Percentiles rank a stretch among this genome's conserved stretches.
phyloP scores from a whole-genome alignment of 1,140 invertebrate species.

The Scaptodrosophila lebanonensis region DNA sequence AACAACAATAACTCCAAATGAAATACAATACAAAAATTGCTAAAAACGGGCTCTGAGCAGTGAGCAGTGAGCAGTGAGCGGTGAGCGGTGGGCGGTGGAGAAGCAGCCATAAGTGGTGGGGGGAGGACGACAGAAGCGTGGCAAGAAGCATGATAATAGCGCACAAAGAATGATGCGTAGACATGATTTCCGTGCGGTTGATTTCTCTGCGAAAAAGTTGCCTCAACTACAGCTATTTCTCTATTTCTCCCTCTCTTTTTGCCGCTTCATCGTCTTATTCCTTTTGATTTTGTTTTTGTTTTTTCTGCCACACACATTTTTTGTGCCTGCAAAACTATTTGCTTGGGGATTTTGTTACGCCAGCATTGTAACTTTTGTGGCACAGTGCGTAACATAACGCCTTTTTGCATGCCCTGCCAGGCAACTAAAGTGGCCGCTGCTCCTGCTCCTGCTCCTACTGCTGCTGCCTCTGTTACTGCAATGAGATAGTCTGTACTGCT shows the following conservation, averaged over 20 bases:
- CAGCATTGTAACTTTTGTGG: constrained; percentile 57
- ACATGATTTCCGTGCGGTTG: constrained; percentile 75
- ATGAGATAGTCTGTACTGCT: not conserved
- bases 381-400: constrained; percentile 44
- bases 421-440: constrained; percentile 31
- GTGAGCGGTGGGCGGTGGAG: not conserved
- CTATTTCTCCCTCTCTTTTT: not conserved
- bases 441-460: no score
- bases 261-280: not conserved
- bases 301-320: constrained; percentile 2
- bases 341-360: constrained; percentile 67
- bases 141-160: constrained; percentile 52
- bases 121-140: not conserved
- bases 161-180: constrained; percentile 74
- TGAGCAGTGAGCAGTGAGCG: not conserved
- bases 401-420: constrained; percentile 40
- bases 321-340: constrained; percentile 54
- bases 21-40: constrained; percentile 65
- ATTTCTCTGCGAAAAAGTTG: no score
- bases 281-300: constrained; percentile 1
- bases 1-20: constrained; percentile 48
- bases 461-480: constrained; percentile 12
- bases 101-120: no score
- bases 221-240: constrained; percentile 2
- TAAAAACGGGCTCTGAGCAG: constrained; percentile 7